Evolutionary conservation across 1,140 invertebrate genomes (phyloP).

Genomic region (Drosophila baimaii): DNA sequence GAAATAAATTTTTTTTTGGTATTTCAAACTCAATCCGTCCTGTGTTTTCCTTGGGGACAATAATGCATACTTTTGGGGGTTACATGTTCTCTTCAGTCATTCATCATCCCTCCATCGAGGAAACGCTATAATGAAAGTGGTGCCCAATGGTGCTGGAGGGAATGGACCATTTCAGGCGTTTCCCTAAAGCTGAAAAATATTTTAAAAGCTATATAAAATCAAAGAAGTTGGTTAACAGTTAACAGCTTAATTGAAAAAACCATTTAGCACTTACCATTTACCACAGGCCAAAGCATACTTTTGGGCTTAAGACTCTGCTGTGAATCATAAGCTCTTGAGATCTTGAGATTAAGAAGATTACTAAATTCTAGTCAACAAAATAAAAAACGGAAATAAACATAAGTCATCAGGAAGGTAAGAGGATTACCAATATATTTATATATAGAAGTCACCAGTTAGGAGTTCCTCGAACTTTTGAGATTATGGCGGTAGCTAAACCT

Average conservation of each 20-base stretch:
- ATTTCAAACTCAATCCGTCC: constrained; percentile 63
- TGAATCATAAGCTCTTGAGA: neutral
- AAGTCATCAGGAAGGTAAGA: neutral
- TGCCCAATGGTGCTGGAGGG: too few species aligned
- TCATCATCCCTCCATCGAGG: too few species aligned
- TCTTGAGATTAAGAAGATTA: neutral
- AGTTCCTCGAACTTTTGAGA: neutral
- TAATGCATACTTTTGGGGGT: neutral
- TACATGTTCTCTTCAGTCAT: too few species aligned
- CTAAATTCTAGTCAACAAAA: neutral
- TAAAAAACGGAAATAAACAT: neutral
- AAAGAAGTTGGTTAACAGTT: too few species aligned
- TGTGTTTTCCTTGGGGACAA: constrained; percentile 4
- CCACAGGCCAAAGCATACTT: neutral
- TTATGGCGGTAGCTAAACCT: too few species aligned
- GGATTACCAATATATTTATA: neutral
- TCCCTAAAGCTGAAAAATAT: too few species aligned
- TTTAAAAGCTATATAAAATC: too few species aligned
- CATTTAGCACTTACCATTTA: too few species aligned
- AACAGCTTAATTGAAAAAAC: neutral
- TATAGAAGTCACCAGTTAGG: too few species aligned
- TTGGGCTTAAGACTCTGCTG: neutral
- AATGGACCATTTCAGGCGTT: too few species aligned
- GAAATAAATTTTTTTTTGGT: constrained; percentile 78
- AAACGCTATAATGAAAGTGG: too few species aligned